Evolutionary conservation across 2,888 invertebrate species (phyloP).

Genomic region (Netelia melanura): DNA sequence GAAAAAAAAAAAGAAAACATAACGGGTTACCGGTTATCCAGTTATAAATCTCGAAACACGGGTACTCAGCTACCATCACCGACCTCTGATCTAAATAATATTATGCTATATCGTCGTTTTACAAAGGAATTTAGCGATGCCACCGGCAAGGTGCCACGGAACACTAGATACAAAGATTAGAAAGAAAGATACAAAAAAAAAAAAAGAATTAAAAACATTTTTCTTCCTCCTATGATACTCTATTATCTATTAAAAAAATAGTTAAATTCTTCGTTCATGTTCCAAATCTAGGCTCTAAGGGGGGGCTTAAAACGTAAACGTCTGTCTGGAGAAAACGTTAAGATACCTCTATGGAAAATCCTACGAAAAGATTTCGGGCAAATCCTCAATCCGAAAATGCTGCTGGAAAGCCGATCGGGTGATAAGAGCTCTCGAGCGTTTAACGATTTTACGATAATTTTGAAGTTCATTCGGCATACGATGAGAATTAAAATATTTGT

Average conservation of each 20-base stretch:
- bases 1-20: constrained; percentile 8
- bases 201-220: constrained; percentile 23
- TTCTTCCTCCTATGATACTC: constrained; percentile 56
- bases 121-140: constrained; percentile 31
- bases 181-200: constrained; percentile 19
- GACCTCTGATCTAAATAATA: constrained; percentile 53
- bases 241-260: constrained; percentile 47
- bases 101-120: constrained; percentile 33
- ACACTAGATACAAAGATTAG: constrained; percentile 45
- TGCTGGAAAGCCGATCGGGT: constrained; percentile 59
- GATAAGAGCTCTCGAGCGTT: constrained; percentile 37
- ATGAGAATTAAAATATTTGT: neutral
- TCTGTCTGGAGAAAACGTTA: constrained; percentile 35
- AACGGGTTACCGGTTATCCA: constrained; percentile 8
- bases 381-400: constrained; percentile 57
- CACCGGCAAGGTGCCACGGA: constrained; percentile 38
- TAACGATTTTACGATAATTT: constrained; percentile 35
- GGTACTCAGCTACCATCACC: constrained; percentile 45
- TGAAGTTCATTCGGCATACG: neutral
- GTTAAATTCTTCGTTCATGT: constrained; percentile 57
- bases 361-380: constrained; percentile 54
- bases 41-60: constrained; percentile 24
- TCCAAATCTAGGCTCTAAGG: constrained; percentile 25
- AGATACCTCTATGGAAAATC: constrained; percentile 39
- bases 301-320: constrained; percentile 13